phyloP scores from a whole-genome alignment of 2,888 invertebrate genomes.

The Pandemis corylana region DNA sequence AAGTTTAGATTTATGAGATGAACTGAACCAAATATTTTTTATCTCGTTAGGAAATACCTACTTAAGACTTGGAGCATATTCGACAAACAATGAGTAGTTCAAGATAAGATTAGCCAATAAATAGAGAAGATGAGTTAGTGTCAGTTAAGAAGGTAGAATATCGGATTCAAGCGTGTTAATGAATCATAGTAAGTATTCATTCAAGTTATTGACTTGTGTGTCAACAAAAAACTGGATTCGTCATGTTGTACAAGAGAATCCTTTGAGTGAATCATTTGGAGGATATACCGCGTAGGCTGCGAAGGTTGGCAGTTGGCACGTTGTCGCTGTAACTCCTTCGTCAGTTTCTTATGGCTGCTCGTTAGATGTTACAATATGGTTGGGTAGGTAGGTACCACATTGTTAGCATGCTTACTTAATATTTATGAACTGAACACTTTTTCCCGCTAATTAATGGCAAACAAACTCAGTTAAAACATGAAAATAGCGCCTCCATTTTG shows the following conservation, averaged over 20 bases:
- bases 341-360: neutral
- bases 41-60: too few relatives aligned
- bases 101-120: neutral
- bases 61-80: neutral
- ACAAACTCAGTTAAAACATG: neutral
- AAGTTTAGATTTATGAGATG: too few relatives aligned
- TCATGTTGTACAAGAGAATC: neutral
- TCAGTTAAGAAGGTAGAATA: too few relatives aligned
- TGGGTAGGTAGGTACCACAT: neutral
- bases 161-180: neutral
- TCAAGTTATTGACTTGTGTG: neutral
- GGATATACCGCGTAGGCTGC: neutral
- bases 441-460: neutral
- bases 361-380: neutral
- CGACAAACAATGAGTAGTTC: neutral
- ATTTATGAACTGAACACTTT: neutral
- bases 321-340: neutral
- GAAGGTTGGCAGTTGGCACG: neutral
- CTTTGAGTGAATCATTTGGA: neutral
- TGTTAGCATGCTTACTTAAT: neutral
- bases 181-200: neutral
- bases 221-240: neutral
- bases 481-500: neutral
- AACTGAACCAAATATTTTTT: too few relatives aligned
- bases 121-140: too few relatives aligned